phyloP scores from a whole-genome alignment of 2,113 vertebrate genomes.

The Otolemur garnettii region DNA sequence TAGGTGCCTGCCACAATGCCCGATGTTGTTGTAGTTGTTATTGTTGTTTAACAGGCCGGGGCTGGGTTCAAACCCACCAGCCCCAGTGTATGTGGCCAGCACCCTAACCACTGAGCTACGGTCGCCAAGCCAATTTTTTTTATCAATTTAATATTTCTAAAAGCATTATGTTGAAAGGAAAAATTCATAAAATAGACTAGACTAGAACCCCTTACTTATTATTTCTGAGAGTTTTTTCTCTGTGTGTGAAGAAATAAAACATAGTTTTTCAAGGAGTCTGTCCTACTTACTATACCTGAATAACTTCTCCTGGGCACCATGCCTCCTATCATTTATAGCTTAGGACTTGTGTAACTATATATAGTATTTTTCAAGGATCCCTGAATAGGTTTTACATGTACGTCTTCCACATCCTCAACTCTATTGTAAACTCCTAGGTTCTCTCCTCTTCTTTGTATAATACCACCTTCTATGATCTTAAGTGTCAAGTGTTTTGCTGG shows the following conservation, averaged over 20 bases:
- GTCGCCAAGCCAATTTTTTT: too few relatives aligned
- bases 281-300: neutral
- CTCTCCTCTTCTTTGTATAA: neutral
- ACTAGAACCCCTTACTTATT: neutral
- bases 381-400: neutral
- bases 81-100: too few relatives aligned
- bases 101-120: too few relatives aligned
- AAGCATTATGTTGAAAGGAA: neutral
- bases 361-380: slow-evolving; percentile 29
- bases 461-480: neutral
- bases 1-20: too few relatives aligned
- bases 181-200: slow-evolving; percentile 30
- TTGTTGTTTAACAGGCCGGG: too few relatives aligned
- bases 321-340: neutral
- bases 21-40: too few relatives aligned
- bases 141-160: neutral
- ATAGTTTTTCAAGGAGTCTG: neutral
- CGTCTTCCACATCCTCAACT: neutral
- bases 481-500: neutral
- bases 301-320: neutral
- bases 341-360: neutral
- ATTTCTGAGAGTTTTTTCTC: neutral
- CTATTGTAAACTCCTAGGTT: neutral
- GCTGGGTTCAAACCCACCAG: too few relatives aligned
- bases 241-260: neutral